Evolutionary conservation across 92 coral and sea anemone genomes (phyloP), one percentile per base, ranked within the genome.

Genomic region (Epizoanthus scotinus): DNA sequence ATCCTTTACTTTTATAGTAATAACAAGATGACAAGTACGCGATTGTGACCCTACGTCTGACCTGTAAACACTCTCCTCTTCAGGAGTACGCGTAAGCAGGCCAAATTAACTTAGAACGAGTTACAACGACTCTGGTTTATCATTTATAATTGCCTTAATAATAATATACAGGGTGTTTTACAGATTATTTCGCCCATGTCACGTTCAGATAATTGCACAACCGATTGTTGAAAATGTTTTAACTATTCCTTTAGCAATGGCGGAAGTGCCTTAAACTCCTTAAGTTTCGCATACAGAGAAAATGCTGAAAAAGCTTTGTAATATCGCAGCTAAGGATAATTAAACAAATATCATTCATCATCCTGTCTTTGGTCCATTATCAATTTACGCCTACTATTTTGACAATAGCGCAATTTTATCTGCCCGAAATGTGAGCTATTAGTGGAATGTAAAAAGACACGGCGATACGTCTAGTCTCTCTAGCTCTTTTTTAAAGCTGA

Each of bases 391-490:
- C 85, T 77, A 80, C 82, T 78, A 79, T 80, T 81, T 73, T 57
- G 80, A 87, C 88, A 89, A 89, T 90, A 86, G 79, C 84, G 97
- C 86, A 90, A 89, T 83, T 89, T 87, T 87, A 89, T 90, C 93
- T 88, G 80, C 77, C 27, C 31, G 82, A 78, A 83, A 91, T 88
- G 86, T 66, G 15, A 28, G 94, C 88, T 73, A 92, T 92, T 86
- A 31, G 6, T 42, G 69, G 91, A 74, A 92, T 92, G 94, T 79
- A 18, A 56, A 3, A 62, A 44, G 54, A 53, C 79, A 78, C 86
- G 96, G 67, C 95, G 59, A 60, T 59, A 74, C 84, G 93, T 89
- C 94, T 91, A 44, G 73, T n/a, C n/a, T n/a, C n/a, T n/a, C n/a
- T n/a, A n/a, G n/a, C n/a, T n/a, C n/a, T n/a, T n/a, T n/a, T n/a